Base-by-base conservation (phyloP, 2,113 vertebrate genomes). In the Zapus hudsonius region DNA sequence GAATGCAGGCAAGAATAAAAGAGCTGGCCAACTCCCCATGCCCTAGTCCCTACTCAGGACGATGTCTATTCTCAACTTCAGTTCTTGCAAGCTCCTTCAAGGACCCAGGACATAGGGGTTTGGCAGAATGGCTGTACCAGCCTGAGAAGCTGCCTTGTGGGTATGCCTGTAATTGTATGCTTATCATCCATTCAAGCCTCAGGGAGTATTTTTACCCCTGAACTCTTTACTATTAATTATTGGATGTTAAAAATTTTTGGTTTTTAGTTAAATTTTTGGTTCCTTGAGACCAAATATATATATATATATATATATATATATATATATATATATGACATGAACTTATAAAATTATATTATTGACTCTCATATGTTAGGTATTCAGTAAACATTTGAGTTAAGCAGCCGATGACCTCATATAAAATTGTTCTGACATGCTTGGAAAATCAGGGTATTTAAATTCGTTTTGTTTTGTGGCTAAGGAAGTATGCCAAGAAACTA, bases 391-490 rank as follows among this genome's bases (percentile, higher is more conserved):
- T 25, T 61, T 42, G 55, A 67, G 15, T 86, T 80, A 82, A 81
- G 19, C 59, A 74, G 80, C n/a, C 31, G 19, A 70, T 63, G n/a
- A 73, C 9, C 69, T 57, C 33, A 13, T 81, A 74, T 69, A 63
- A 87, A 86, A 82, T 85, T 88, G 29, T 90, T 44, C 27, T 63
- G 78, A 2, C 16, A 23, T 70, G 6, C 31, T 74, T 59, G 69
- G 47, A 4, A 33, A 87, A 59, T 79, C 74, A 64, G 64, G 63
- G 5, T 88, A 67, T 66, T 85, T 59, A 95, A 91, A 84, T 69
- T 78, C 17, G 55, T 81, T 85, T 95, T 69, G 69, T 89, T 52
- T 87, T 73, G 57, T 74, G 63, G 66, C 36, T 94, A 79, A 87
- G 84, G 82, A 31, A 57, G 23, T 55, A 2, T 42, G 57, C 29